Conservation (phyloP, 92 coral and sea anemone genomes). For the Porites evermanni region DNA sequence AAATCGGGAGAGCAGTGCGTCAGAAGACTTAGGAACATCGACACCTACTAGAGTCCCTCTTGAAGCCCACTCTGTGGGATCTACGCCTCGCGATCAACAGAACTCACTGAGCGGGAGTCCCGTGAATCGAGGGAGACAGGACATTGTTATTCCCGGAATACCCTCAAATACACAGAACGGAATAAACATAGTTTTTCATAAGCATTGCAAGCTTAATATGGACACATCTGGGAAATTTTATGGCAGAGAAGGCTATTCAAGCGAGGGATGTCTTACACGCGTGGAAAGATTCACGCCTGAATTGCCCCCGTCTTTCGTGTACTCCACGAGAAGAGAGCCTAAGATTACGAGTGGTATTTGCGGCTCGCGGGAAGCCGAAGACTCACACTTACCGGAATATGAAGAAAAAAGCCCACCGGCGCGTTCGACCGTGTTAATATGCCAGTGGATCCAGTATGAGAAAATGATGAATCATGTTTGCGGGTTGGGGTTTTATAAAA, state of each 20-base stretch:
- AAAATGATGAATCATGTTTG: slow-evolving; percentile 76
- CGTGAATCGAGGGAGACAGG: neutral
- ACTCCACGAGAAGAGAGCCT: slow-evolving; percentile 39
- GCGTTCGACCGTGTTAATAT: slow-evolving; percentile 68
- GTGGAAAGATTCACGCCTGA: slow-evolving; percentile 48
- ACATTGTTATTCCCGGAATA: slow-evolving; percentile 73
- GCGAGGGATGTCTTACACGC: slow-evolving; percentile 36
- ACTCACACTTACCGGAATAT: slow-evolving; percentile 23
- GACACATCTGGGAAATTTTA: slow-evolving; percentile 24
- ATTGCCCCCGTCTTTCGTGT: slow-evolving; percentile 56
- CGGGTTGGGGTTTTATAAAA: slow-evolving; percentile 84
- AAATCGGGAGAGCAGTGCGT: slow-evolving; percentile 7
- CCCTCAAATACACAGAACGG: slow-evolving; percentile 78
- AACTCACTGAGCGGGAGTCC: slow-evolving; percentile 2
- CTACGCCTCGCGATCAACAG: slow-evolving; percentile 30
- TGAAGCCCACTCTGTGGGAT: slow-evolving; percentile 33
- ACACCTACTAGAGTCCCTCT: slow-evolving; percentile 33
- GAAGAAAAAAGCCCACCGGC: slow-evolving; percentile 36
- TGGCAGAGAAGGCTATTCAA: slow-evolving; percentile 31
- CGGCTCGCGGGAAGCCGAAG: slow-evolving; percentile 4
- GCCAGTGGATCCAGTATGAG: slow-evolving; percentile 81
- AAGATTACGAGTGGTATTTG: slow-evolving; percentile 6
- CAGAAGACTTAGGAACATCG: slow-evolving; percentile 49
- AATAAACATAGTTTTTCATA: slow-evolving; percentile 77
- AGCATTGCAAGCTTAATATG: slow-evolving; percentile 59